These are phyloP conservation scores for Brachyhypopomus gauderio DNA, from an alignment of 2,113 vertebrate genomes.

Conservation along the genomic window DNA sequence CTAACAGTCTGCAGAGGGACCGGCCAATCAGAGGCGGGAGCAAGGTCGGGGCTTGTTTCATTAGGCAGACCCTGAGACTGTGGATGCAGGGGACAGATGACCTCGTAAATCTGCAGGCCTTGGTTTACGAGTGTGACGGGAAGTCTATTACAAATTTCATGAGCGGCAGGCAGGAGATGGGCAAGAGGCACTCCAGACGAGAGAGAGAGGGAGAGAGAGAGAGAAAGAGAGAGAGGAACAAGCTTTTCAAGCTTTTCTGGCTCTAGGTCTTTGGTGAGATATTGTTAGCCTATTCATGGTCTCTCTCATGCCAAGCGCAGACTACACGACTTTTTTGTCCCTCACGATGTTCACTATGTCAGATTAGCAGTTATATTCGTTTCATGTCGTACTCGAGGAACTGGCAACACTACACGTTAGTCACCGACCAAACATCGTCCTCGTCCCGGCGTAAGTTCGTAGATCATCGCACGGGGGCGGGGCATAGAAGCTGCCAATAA, in stretches of 20 bases:
- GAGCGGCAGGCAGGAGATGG: slow-evolving; percentile 53
- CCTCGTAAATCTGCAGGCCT: slow-evolving; percentile 73
- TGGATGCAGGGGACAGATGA: slow-evolving; percentile 70
- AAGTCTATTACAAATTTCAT: slow-evolving; percentile 77
- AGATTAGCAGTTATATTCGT: no score
- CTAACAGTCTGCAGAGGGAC: slow-evolving; percentile 61
- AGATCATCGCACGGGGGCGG: no score
- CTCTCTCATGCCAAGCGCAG: no score
- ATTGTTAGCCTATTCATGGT: slow-evolving; percentile 19
- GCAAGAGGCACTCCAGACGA: slow-evolving; percentile 39
- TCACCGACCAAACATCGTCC: no score
- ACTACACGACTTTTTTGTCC: no score
- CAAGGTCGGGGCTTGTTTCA: slow-evolving; percentile 61
- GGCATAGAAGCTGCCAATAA: no score
- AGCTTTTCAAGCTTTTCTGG: slow-evolving; percentile 20
- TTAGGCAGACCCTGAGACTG: slow-evolving; percentile 65
- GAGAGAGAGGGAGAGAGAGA: not conserved
- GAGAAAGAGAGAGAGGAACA: not conserved
- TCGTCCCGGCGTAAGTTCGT: no score
- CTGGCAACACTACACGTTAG: no score
- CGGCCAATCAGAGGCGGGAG: slow-evolving; percentile 65
- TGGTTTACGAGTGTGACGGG: slow-evolving; percentile 69
- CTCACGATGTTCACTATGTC: no score
- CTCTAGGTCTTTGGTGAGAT: slow-evolving; percentile 37
- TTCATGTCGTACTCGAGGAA: no score